These are phyloP conservation scores for Globodera ellingtonae DNA, from an alignment of 1,140 invertebrate species.

Conservation along the genomic window DNA sequence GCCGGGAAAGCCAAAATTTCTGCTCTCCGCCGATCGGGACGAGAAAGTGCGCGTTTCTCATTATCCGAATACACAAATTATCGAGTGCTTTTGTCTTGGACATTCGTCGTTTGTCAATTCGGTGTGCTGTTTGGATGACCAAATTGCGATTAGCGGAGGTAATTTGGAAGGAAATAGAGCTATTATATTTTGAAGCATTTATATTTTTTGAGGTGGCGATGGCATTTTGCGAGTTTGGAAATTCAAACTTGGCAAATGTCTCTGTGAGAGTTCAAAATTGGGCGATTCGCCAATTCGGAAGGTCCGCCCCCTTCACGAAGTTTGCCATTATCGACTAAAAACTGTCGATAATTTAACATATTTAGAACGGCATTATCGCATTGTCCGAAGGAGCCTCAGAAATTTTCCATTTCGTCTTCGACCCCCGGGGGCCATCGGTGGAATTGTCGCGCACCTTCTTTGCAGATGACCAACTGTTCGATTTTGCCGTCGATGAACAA, in stretches of 20 bases:
- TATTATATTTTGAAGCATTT: background rate
- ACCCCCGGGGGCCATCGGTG: background rate
- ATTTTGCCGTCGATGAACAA: constrained; percentile 13
- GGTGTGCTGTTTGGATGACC: constrained; percentile 18
- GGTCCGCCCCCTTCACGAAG: background rate
- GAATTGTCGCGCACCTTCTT: background rate
- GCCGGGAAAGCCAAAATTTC: constrained; percentile 10
- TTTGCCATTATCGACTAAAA: background rate
- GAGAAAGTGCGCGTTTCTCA: constrained; percentile 42
- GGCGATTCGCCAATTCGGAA: constrained; percentile 13
- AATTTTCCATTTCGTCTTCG: background rate
- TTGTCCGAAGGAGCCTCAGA: constrained; percentile 5
- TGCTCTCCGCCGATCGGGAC: constrained; percentile 39
- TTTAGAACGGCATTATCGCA: background rate
- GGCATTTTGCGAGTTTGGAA: constrained; percentile 27
- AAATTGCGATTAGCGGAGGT: constrained; percentile 35
- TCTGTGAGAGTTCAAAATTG: background rate
- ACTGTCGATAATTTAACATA: background rate
- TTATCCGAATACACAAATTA: constrained; percentile 32
- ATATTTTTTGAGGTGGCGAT: constrained; percentile 34
- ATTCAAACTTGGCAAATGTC: background rate
- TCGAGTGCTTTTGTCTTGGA: constrained; percentile 36
- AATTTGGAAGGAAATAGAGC: background rate
- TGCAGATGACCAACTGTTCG: background rate
- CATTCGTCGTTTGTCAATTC: constrained; percentile 38